Base-by-base conservation (phyloP, 2,113 vertebrate genomes). In the Oenanthe melanoleuca region DNA sequence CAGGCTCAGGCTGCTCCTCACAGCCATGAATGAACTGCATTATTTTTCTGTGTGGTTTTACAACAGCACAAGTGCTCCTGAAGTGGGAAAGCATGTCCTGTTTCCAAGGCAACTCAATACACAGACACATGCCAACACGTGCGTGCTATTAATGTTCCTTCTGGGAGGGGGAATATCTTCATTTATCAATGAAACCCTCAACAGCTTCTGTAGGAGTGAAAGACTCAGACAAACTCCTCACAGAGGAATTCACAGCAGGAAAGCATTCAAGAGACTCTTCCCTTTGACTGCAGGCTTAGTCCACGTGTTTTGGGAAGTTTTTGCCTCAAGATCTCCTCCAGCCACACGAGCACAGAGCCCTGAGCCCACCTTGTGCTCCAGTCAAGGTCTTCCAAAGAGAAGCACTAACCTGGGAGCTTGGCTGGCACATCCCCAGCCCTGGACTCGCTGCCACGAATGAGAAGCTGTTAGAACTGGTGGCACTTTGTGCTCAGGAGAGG, bases 81-180 rank as follows among this genome's bases (percentile, higher is more conserved):
- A 38, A 95, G 82, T 52, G 74, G 50, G 84, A 55, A 93, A 77
- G 64, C 52, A 18, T 72, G 42, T 47, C 49, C 45, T 65, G 88
- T 93, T 95, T 92, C 92, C 92, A 95, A 92, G 93, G 79, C 74
- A 86, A 96, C 88, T 40, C 81, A 7, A 21, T 13, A 77, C 80
- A 91, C 89, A 83, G 79, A 55, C 74, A 80, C 88, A 67, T 8
- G 56, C 94, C 86, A 88, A 86, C 88, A 75, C n/a, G 20, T 94
- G 82, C 80, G 1, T 11, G 38, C 83, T 88, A 69, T 77, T 83
- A 92, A 88, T 86, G 24, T 5, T 79, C 67, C 61, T 50, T 25
- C 67, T 52, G 77, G 12, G 40, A 22, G 6, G 45, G 67, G 38
- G 59, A 65, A 42, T 38, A 20, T 59, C 61, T 95, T 69, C 56